These are phyloP conservation scores for Netelia inedita DNA, from an alignment of 2,888 invertebrate genomes.

Conservation along the genomic window DNA sequence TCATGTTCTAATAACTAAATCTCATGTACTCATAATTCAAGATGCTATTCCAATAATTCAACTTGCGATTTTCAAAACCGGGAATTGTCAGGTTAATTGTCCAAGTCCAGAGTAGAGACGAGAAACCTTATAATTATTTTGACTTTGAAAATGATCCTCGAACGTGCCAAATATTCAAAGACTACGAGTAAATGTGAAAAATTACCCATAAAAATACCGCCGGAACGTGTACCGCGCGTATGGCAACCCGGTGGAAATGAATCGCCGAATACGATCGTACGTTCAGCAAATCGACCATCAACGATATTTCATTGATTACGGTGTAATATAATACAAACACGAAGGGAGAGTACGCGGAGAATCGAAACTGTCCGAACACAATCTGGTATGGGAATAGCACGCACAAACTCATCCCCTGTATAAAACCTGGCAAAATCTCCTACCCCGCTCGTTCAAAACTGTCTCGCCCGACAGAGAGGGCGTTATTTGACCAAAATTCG, in stretches of 20 bases:
- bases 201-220: too few relatives aligned
- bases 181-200: too few relatives aligned
- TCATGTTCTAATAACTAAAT: too few relatives aligned
- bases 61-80: too few relatives aligned
- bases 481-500: conserved; percentile 78
- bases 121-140: too few relatives aligned
- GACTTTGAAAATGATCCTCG: too few relatives aligned
- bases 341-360: background rate
- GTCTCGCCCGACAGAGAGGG: conserved; percentile 49
- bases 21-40: too few relatives aligned
- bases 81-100: too few relatives aligned
- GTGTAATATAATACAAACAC: background rate
- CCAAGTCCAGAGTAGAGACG: too few relatives aligned
- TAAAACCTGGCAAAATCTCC: conserved; percentile 45
- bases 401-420: conserved; percentile 35
- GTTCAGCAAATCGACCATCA: conserved; percentile 42
- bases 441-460: conserved; percentile 46
- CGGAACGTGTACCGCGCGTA: too few relatives aligned
- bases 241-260: conserved; percentile 20
- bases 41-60: too few relatives aligned
- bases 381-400: background rate
- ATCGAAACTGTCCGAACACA: background rate
- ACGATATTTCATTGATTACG: conserved; percentile 20
- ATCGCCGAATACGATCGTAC: conserved; percentile 48
- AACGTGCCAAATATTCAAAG: too few relatives aligned